Conservation (phyloP, 2,888 invertebrate genomes). For the Dexiosoma caninum region DNA sequence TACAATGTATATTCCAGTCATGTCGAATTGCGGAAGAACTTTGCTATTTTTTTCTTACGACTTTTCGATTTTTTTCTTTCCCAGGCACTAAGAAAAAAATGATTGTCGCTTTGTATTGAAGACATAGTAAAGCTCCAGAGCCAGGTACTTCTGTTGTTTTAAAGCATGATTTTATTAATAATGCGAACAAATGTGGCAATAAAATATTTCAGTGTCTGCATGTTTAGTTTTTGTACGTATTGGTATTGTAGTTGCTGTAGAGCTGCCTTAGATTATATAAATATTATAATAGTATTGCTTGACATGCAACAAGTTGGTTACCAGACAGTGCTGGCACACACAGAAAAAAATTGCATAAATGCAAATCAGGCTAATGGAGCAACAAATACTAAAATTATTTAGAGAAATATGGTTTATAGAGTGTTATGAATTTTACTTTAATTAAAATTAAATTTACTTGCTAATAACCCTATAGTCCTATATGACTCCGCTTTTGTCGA, state of each 20-base stretch:
- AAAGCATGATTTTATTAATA: slow-evolving; percentile 19
- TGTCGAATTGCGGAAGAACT: slow-evolving; percentile 60
- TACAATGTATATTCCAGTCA: slow-evolving; percentile 44
- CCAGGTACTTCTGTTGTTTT: not conserved
- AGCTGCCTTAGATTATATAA: slow-evolving; percentile 52
- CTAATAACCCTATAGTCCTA: no score
- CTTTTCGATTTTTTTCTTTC: not conserved
- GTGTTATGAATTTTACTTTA: not conserved
- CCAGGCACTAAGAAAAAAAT: not conserved
- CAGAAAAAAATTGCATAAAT: slow-evolving; percentile 42
- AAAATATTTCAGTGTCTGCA: slow-evolving; percentile 32
- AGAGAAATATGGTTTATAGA: not conserved
- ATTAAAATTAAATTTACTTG: not conserved
- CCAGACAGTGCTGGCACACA: not conserved
- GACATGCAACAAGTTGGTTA: slow-evolving; percentile 52
- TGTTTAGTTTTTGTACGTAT: slow-evolving; percentile 8
- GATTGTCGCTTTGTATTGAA: slow-evolving; percentile 17
- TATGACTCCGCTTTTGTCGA: no score
- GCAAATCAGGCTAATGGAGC: slow-evolving; percentile 55
- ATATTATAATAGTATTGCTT: slow-evolving; percentile 28
- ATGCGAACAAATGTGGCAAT: slow-evolving; percentile 53
- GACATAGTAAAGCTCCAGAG: not conserved
- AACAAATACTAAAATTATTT: not conserved
- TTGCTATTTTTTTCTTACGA: slow-evolving; percentile 26
- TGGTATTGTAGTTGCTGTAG: not conserved